Conservation (phyloP, 2,888 invertebrate species). For the Alentia gelatinosa region DNA sequence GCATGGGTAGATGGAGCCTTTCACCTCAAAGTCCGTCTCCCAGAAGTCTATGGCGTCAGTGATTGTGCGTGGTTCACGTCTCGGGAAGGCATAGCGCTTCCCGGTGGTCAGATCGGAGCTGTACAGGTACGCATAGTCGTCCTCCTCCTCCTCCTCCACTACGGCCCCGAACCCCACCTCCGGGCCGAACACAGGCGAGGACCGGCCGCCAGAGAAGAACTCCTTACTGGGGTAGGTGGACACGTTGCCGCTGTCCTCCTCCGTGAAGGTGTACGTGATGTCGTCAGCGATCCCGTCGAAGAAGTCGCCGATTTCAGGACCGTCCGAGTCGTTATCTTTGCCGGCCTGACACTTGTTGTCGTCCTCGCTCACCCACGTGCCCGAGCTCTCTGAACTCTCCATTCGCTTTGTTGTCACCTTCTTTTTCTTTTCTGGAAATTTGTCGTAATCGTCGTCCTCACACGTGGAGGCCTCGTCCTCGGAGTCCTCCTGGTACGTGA, state of each 20-base stretch:
- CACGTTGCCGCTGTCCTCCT: not conserved
- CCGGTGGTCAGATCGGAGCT: not conserved
- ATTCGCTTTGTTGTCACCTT: not conserved
- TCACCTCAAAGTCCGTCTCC: constrained; percentile 43
- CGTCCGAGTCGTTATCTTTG: not conserved
- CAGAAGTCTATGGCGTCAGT: constrained; percentile 33
- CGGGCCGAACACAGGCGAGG: not conserved
- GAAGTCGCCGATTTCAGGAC: constrained; percentile 10
- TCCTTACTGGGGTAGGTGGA: not conserved
- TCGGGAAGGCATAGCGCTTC: constrained; percentile 32
- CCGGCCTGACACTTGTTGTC: not conserved
- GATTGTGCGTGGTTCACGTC: constrained; percentile 21
- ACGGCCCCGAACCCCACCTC: not conserved
- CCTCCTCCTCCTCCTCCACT: not conserved
- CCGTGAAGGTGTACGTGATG: not conserved
- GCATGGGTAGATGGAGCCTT: constrained; percentile 5
- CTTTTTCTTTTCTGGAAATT: not conserved
- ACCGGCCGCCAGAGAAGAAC: not conserved
- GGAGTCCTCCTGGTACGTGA: not conserved
- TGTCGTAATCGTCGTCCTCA: not conserved
- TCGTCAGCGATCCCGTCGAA: not conserved
- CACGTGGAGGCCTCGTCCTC: not conserved
- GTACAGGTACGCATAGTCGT: constrained; percentile 13
- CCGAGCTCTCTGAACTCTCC: not conserved
- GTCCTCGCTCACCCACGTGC: not conserved